A percentile compares a stretch with the other conserved stretches of the same genome.
Evolutionary conservation across 2,797 vertebrate species (phyloP).

Genomic region (Eremophila alpestris): DNA sequence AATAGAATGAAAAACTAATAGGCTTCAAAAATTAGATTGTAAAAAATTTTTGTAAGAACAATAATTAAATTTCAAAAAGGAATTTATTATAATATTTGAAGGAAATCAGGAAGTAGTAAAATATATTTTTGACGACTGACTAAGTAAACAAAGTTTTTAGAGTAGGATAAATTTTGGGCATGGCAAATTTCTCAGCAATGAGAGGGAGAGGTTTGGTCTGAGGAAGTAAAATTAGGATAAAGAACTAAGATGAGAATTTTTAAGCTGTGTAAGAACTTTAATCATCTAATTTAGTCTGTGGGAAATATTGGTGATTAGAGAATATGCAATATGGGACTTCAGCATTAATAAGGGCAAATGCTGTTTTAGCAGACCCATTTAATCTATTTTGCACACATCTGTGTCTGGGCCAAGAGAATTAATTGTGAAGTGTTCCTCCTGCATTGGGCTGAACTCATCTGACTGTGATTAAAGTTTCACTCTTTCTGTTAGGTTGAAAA

Average conservation of each 20-base stretch:
- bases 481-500: neutral
- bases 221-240: neutral
- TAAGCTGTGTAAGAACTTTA: neutral
- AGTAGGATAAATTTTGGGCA: neutral
- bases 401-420: neutral
- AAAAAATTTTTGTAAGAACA: neutral
- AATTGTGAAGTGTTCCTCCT: neutral
- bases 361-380: neutral
- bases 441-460: neutral
- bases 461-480: neutral
- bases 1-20: neutral
- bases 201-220: neutral
- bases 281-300: neutral
- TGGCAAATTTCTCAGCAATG: neutral
- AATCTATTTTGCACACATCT: neutral
- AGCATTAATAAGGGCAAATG: neutral
- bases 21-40: neutral
- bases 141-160: neutral
- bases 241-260: neutral
- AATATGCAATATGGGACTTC: neutral
- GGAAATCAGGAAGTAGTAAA: neutral
- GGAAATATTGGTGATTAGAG: neutral
- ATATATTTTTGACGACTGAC: neutral
- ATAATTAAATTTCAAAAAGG: neutral
- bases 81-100: neutral